A percentile compares a stretch with the other conserved stretches of the same genome.
Conservation (phyloP, 2,113 vertebrate genomes). For the Toxostoma redivivum region DNA sequence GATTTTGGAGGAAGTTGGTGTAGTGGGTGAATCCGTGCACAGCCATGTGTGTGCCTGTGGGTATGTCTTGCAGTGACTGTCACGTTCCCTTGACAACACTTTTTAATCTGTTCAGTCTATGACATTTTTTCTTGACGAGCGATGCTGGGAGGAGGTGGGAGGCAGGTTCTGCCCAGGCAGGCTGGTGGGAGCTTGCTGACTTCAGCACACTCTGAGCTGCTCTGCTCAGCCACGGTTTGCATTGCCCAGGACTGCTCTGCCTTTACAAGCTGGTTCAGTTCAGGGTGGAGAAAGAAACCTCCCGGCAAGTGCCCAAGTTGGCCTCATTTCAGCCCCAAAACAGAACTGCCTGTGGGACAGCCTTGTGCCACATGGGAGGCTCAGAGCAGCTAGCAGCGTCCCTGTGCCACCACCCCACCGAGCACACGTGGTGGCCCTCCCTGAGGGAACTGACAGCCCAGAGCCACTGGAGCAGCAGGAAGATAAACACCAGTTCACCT, state of each 20-base stretch:
- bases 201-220: not conserved
- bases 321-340: not conserved
- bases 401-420: accelerated
- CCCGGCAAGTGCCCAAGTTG: not conserved
- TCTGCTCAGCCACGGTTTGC: not conserved
- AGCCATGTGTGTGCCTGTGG: not conserved
- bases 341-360: not conserved
- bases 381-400: accelerated
- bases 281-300: not conserved
- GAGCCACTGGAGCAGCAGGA: not conserved
- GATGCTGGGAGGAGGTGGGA: not conserved
- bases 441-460: not conserved
- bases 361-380: not conserved
- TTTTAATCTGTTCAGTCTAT: not conserved
- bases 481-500: not conserved
- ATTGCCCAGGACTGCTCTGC: not conserved
- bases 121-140: not conserved
- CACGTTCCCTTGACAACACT: slow-evolving; percentile 51
- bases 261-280: not conserved
- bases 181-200: not conserved
- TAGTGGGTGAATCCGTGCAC: accelerated
- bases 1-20: not conserved
- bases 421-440: accelerated
- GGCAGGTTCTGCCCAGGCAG: not conserved
- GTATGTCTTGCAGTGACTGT: not conserved